Percentiles rank a stretch among this genome's conserved stretches.
These are phyloP conservation scores for Phortica variegata DNA, from an alignment of 1,140 invertebrate genomes.

Conservation along the genomic window DNA sequence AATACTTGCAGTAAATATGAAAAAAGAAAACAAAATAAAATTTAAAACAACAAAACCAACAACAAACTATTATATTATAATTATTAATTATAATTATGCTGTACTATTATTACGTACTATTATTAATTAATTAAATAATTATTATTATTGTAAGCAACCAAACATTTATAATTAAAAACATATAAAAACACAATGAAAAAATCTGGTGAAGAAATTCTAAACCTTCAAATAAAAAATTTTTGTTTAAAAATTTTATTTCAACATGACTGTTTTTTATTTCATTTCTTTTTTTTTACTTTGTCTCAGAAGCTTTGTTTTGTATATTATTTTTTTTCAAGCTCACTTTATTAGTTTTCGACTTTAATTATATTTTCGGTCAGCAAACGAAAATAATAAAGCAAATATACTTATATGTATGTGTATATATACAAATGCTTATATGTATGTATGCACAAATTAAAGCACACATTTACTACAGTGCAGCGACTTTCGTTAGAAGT, in stretches of 20 bases:
- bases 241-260: constrained; percentile 15
- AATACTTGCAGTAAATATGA: constrained; percentile 30
- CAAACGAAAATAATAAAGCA: too few species aligned
- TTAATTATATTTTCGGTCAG: too few species aligned
- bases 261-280: not conserved
- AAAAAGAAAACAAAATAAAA: constrained; percentile 24
- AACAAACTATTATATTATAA: constrained; percentile 51
- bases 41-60: constrained; percentile 34
- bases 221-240: constrained; percentile 28
- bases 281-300: not conserved
- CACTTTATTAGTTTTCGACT: too few species aligned
- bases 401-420: too few species aligned
- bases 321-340: too few species aligned
- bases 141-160: constrained; percentile 40
- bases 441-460: too few species aligned
- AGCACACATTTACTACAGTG: too few species aligned
- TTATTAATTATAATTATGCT: constrained; percentile 45
- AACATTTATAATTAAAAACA: constrained; percentile 23
- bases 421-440: too few species aligned
- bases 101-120: constrained; percentile 46
- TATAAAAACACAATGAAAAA: constrained; percentile 21
- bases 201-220: constrained; percentile 47
- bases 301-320: not conserved
- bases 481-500: too few species aligned
- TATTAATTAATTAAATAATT: constrained; percentile 31